phyloP scores from a whole-genome alignment of 1,140 invertebrate genomes.

The Drosophila guanche region DNA sequence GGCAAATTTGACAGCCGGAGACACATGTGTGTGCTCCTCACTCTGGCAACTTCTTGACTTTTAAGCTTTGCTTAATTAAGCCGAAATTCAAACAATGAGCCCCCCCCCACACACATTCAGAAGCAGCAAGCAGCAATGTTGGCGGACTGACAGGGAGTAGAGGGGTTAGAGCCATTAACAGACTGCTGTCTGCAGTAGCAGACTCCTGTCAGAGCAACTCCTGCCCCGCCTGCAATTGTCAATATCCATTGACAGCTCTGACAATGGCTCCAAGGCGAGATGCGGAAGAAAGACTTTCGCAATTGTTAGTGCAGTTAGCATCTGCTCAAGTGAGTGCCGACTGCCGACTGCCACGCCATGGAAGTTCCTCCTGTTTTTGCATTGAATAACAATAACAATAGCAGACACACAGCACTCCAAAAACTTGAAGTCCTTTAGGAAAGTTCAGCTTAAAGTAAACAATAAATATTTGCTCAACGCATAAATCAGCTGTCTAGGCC shows the following conservation, averaged over 20 bases:
- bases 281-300: conserved; percentile 36
- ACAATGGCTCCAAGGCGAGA: conserved; percentile 52
- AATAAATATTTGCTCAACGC: conserved; percentile 65
- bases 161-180: not conserved
- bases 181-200: conserved; percentile 27
- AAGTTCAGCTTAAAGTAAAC: conserved; percentile 48
- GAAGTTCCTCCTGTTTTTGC: not conserved
- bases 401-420: not conserved
- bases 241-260: conserved; percentile 56
- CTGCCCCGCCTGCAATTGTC: conserved; percentile 54
- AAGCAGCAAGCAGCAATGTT: conserved; percentile 45
- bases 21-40: conserved; percentile 27
- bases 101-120: conserved; percentile 30
- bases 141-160: conserved; percentile 30
- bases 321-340: conserved; percentile 41
- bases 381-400: conserved; percentile 44
- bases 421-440: conserved; percentile 35
- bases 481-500: conserved; percentile 73
- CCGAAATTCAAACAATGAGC: conserved; percentile 69
- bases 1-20: conserved; percentile 39
- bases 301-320: conserved; percentile 72
- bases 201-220: not conserved
- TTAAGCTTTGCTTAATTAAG: conserved; percentile 70
- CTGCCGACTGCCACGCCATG: conserved; percentile 27
- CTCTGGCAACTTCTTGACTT: conserved; percentile 46